phyloP scores from a whole-genome alignment of 1,140 invertebrate species.

The Drosophila yakuba region DNA sequence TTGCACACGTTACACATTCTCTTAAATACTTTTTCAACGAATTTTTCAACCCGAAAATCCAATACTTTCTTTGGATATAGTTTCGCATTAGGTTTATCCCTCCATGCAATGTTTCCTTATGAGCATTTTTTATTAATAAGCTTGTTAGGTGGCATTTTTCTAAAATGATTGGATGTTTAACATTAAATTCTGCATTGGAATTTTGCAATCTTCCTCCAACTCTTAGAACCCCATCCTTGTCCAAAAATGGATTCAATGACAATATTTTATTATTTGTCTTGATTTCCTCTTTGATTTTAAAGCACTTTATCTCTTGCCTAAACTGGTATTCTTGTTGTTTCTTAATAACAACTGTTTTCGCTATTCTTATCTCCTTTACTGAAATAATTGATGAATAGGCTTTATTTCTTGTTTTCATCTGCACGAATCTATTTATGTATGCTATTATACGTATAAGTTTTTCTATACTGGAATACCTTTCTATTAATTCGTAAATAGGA shows the following conservation, averaged over 20 bases:
- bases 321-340: slow-evolving; percentile 7
- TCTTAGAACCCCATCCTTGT: slow-evolving; percentile 1
- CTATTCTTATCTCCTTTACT: not conserved
- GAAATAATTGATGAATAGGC: not conserved
- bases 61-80: not conserved
- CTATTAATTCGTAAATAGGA: slow-evolving; percentile 4
- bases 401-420: slow-evolving; percentile 1
- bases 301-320: not conserved
- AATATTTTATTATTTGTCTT: slow-evolving; percentile 8
- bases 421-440: slow-evolving; percentile 4
- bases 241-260: slow-evolving; percentile 7
- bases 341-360: not conserved
- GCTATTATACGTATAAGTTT: not conserved
- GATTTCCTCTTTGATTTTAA: slow-evolving; percentile 1
- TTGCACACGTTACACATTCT: not conserved
- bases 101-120: not conserved
- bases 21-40: not conserved
- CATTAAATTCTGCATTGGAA: slow-evolving; percentile 1
- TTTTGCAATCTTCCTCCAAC: slow-evolving; percentile 8
- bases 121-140: not conserved
- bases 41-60: not conserved
- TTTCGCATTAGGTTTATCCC: not conserved
- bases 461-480: slow-evolving; percentile 6
- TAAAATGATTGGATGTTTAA: not conserved
- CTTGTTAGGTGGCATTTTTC: not conserved